Evolutionary conservation across 2,113 vertebrate species (phyloP).

Genomic region (Hyla sarda): DNA sequence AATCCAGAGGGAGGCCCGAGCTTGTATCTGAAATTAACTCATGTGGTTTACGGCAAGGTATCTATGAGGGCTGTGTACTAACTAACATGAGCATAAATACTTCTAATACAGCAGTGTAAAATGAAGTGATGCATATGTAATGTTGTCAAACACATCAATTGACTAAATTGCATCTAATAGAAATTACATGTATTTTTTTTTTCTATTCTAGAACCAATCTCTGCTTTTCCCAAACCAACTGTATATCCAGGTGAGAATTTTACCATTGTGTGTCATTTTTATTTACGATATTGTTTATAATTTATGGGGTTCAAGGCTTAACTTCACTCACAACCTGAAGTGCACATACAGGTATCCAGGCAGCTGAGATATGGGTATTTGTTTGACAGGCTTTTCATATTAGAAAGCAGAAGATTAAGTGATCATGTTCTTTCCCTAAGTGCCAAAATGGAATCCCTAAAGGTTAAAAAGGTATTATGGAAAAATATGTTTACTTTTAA

Average conservation of each 20-base stretch:
- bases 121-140: background rate
- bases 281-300: background rate
- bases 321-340: background rate
- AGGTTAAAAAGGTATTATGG: background rate
- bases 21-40: slow-evolving; percentile 52
- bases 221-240: slow-evolving; percentile 78
- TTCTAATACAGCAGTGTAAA: background rate
- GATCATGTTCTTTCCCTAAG: background rate
- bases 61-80: background rate
- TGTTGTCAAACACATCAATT: background rate
- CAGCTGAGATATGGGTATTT: background rate
- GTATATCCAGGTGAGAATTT: slow-evolving; percentile 71
- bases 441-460: background rate
- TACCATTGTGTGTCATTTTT: background rate
- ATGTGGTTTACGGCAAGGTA: slow-evolving; percentile 9
- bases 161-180: background rate
- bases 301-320: background rate
- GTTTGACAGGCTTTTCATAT: background rate
- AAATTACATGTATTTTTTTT: slow-evolving; percentile 34
- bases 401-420: background rate
- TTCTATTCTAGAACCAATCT: slow-evolving; percentile 85
- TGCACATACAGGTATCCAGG: background rate
- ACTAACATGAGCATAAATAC: background rate
- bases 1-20: slow-evolving; percentile 45
- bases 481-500: no score